Base-by-base conservation (phyloP, 2,113 vertebrate genomes). In the Calypte anna region DNA sequence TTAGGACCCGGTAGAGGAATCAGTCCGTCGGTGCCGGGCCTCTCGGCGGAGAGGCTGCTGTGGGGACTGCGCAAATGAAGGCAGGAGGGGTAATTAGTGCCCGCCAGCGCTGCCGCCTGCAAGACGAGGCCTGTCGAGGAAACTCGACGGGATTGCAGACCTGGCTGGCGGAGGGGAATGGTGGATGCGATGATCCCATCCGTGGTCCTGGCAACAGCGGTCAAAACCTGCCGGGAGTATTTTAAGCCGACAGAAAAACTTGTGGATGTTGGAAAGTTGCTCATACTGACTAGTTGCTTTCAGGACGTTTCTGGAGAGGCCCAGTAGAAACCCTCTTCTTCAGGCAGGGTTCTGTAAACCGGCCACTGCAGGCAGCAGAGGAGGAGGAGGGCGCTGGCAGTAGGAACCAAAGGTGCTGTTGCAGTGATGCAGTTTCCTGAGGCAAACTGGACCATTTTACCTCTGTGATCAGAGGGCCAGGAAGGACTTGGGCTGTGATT, bases 21-120 rank as follows among this genome's bases (percentile, higher is more conserved):
- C 17, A 12, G 81, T 48, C 23, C 24, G 90, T 48, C 22, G 16
- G 48, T 82, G 43, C 62, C 3, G 14, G 76, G 88, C 58, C 27
- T 53, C 53, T 44, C 21, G n/a, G 27, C 3, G 8, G 70, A 76
- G 75, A 64, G 31, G 46, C 69, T 62, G 75, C 25, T 53, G 76
- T 2, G 10, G 59, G 91, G 51, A 94, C 81, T 79, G 67, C 18
- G 3, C 91, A 54, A 57, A 90, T 44, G 33, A 74, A 94, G 82
- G 82, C 95, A 80, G 90, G 72, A 97, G 73, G 67, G 73, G 63
- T 83, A 88, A 91, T 85, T 77, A 86, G 77, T 70, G 87, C 90
- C 95, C 14, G 91, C 75, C 88, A 68, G 92, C 58, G 20, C 82
- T 72, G 78, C 94, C 3, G 66, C 69, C 67, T 86, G 94, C 94